Evolutionary conservation across 2,113 vertebrate genomes (phyloP).

Genomic region (Tupaia tana): DNA sequence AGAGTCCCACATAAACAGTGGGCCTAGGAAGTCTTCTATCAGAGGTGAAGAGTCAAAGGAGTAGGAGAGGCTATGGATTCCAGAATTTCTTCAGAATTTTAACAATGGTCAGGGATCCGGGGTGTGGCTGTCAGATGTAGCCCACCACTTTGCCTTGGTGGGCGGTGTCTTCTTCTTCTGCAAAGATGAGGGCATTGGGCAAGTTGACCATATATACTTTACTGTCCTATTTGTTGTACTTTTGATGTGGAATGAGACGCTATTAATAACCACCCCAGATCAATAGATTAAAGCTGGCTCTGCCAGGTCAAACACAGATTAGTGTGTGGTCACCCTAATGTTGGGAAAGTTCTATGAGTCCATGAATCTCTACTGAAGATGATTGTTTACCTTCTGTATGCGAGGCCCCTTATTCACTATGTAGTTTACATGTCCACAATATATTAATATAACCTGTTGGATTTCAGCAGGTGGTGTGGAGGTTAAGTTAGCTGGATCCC

Average conservation of each 20-base stretch:
- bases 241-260: too few species aligned
- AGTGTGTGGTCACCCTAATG: neutral
- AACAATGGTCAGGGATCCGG: too few species aligned
- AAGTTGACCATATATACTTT: neutral
- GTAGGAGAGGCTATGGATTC: neutral
- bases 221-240: neutral
- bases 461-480: too few species aligned
- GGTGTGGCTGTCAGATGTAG: neutral
- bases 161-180: neutral
- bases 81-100: neutral
- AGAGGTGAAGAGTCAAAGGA: neutral
- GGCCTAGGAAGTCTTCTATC: neutral
- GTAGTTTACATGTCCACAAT: neutral
- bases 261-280: neutral
- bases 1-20: neutral
- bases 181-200: neutral
- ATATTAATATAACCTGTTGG: neutral
- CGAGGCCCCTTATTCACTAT: neutral
- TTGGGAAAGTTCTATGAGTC: neutral
- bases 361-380: neutral
- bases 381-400: neutral
- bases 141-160: neutral
- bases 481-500: too few species aligned
- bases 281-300: neutral
- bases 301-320: neutral